Evolutionary conservation across 92 coral and sea anemone genomes (phyloP), one percentile per base, ranked within the genome.

Genomic region (Epizoanthus illoricatus): DNA sequence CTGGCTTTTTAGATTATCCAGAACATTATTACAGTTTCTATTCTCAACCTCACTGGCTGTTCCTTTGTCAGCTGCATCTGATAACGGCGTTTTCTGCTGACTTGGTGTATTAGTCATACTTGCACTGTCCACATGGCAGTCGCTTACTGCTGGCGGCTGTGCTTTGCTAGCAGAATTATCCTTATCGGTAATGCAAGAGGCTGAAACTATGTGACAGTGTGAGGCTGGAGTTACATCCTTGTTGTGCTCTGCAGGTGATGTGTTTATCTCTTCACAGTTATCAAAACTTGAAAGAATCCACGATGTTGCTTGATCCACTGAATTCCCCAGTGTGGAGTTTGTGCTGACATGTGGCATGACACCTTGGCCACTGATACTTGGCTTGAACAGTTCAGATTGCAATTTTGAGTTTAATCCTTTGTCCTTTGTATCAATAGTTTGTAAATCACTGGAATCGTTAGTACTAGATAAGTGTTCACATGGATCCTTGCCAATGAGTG

Each of bases 251-350:
- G 40, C 2, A 21, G 70, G 54, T 41, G 59, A 45, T 13, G 71
- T 11, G n/a, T 78, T 45, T 2, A 23, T 63, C 23, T 61, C 71
- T 16, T 78, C 82, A 64, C 17, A 21, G 42, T 41, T 24, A 5
- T 78, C 82, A 78, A 78, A 78, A 64, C 82, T 78, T 78, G 82
- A 78, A 45, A 78, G 41, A 63, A 63, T 43, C 71, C 58, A 78
- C 11, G 82, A 23, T 2, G 82, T 39, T 21, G 59, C 65, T 43
- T 62, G 36, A 64, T n/a, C 65, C 5, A 9, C n/a, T 4, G 20
- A 63, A 40, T 55, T 74, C 12, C 43, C 16, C 2, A 43, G n/a
- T 36, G 49, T 74, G 7, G 19, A 24, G 24, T 6, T 63, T 42
- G 40, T 8, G 23, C 0, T 5, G 69, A 16, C 54, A 13, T 76